Conservation (phyloP, 2,888 invertebrate species). For the Cephus sareptanus region DNA sequence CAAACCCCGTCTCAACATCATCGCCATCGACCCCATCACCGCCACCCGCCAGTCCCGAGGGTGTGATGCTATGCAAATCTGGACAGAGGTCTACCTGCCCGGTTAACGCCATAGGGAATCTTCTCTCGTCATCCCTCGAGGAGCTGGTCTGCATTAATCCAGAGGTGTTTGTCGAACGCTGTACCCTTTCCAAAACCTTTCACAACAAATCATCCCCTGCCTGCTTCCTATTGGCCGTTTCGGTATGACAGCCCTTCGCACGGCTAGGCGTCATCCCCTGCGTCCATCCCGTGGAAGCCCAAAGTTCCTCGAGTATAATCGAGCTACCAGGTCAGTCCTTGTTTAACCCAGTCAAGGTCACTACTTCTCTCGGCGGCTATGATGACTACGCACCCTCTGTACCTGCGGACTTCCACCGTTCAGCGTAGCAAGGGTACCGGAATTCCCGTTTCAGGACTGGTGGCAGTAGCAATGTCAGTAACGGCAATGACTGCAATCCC, state of each 20-base stretch:
- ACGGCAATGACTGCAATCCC: not conserved
- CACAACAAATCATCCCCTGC: not conserved
- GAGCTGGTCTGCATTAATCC: constrained; percentile 22
- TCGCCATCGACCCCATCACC: not conserved
- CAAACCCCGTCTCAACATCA: not conserved
- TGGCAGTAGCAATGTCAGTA: not conserved
- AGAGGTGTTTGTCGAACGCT: constrained; percentile 18
- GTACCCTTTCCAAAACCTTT: not conserved
- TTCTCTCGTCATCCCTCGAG: constrained; percentile 15
- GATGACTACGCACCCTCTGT: not conserved
- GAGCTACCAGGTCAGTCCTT: not conserved
- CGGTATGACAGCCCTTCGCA: not conserved
- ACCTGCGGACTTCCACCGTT: not conserved
- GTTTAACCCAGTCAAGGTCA: not conserved
- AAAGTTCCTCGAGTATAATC: not conserved
- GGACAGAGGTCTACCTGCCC: constrained; percentile 14
- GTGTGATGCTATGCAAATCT: constrained; percentile 24
- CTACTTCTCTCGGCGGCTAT: not conserved
- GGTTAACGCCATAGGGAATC: constrained; percentile 11
- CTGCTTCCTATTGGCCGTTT: not conserved
- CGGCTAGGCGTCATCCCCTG: not conserved
- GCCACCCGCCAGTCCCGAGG: constrained; percentile 15
- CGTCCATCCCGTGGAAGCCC: not conserved
- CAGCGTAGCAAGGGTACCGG: not conserved
- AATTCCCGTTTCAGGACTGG: not conserved